Conservation (phyloP, 2,113 vertebrate species). For the Stomatorhinus ivindoensis region DNA sequence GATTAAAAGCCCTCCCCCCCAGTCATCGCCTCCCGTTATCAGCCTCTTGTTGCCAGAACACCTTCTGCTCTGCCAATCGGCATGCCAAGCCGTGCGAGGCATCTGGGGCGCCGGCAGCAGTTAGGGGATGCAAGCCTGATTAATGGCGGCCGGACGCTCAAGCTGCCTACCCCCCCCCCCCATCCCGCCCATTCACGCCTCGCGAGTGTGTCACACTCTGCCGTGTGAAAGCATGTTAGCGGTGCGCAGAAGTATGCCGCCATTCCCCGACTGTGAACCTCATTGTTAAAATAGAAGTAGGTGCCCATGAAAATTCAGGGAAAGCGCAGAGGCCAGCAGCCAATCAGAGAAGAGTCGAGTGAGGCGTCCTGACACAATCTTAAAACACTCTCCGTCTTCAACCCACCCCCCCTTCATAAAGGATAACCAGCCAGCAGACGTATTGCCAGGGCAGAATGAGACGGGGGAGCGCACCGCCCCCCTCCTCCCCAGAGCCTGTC, state of each 20-base stretch:
- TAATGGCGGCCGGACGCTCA: conserved; percentile 25
- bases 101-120: conserved; percentile 14
- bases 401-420: not conserved
- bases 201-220: conserved; percentile 17
- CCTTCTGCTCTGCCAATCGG: conserved; percentile 26
- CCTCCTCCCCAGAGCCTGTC: conserved; percentile 55
- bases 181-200: not conserved
- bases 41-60: conserved; percentile 21
- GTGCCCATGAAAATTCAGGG: not conserved
- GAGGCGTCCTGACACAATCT: not conserved
- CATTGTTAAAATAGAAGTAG: not conserved
- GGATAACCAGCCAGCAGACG: not conserved
- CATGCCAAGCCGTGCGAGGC: conserved; percentile 22
- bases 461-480: conserved; percentile 42
- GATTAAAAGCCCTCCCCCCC: not conserved
- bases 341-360: not conserved
- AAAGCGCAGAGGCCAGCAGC: not conserved
- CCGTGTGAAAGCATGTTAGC: conserved; percentile 28
- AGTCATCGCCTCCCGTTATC: conserved; percentile 9
- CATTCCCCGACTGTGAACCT: not conserved
- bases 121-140: conserved; percentile 23
- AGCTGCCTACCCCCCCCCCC: conserved; percentile 14
- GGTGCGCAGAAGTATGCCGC: not conserved
- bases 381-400: not conserved
- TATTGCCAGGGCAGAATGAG: not conserved